These are phyloP conservation scores for Acipenser transmontanus DNA, from an alignment of 2,797 vertebrate genomes.

Conservation along the genomic window DNA sequence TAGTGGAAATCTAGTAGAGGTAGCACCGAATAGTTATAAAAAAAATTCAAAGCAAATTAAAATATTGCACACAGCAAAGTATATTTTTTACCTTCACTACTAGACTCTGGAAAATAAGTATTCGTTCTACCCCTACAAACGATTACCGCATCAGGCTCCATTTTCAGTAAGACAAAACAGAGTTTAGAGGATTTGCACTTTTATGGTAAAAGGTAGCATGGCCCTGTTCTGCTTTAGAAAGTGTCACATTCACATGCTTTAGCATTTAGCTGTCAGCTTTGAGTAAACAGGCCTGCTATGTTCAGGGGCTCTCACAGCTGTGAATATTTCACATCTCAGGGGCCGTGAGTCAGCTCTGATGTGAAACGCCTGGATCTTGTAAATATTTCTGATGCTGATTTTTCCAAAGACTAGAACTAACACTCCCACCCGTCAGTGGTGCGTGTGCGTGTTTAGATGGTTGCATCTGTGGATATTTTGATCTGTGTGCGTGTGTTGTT, in stretches of 20 bases:
- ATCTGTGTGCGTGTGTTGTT: constrained; percentile 2
- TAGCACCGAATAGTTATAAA: no score
- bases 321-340: constrained; percentile 14
- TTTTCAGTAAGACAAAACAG: no score
- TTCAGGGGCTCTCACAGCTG: constrained; percentile 15
- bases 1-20: no score
- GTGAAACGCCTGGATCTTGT: constrained; percentile 18
- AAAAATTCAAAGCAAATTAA: no score
- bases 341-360: constrained; percentile 14
- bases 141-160: no score
- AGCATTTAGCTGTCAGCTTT: not conserved
- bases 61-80: no score
- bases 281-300: not conserved
- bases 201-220: not conserved
- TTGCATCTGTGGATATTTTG: not conserved
- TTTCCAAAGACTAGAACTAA: constrained; percentile 26
- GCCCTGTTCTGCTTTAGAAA: not conserved
- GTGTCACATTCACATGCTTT: not conserved
- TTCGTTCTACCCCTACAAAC: no score
- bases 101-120: no score
- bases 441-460: not conserved
- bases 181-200: not conserved
- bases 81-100: no score
- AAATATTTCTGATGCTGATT: constrained; percentile 38
- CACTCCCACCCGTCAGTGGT: constrained; percentile 1